These are phyloP conservation scores for Prunella fulvescens DNA, from an alignment of 2,113 vertebrate species.

Conservation along the genomic window DNA sequence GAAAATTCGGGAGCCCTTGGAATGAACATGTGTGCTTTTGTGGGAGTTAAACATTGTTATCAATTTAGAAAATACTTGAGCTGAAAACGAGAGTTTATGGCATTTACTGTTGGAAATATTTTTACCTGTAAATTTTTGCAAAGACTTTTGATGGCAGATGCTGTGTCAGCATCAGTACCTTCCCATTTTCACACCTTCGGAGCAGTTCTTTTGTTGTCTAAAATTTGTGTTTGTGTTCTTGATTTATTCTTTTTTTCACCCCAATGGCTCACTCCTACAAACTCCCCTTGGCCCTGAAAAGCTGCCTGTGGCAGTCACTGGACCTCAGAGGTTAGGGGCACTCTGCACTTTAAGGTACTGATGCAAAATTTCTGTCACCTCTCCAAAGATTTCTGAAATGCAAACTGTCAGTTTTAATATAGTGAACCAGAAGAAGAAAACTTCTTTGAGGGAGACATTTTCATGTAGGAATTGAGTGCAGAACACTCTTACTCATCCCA, in stretches of 20 bases:
- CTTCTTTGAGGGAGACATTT: neutral
- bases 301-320: neutral
- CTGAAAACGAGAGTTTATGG: neutral
- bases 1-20: neutral
- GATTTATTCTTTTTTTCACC: neutral
- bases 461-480: neutral
- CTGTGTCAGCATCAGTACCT: neutral
- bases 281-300: neutral
- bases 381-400: neutral
- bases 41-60: neutral
- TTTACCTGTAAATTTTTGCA: neutral
- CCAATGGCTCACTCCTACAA: neutral
- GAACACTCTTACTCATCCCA: neutral
- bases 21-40: neutral
- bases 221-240: neutral
- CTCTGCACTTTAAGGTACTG: neutral
- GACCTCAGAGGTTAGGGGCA: neutral
- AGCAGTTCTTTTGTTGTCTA: neutral
- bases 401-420: neutral
- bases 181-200: neutral
- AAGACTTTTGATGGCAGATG: neutral
- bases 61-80: neutral
- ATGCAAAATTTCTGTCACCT: neutral
- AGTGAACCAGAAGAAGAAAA: neutral
- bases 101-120: neutral